phyloP scores from a whole-genome alignment of 2,888 invertebrate species.

The Sinopyrophorus schimmeli region DNA sequence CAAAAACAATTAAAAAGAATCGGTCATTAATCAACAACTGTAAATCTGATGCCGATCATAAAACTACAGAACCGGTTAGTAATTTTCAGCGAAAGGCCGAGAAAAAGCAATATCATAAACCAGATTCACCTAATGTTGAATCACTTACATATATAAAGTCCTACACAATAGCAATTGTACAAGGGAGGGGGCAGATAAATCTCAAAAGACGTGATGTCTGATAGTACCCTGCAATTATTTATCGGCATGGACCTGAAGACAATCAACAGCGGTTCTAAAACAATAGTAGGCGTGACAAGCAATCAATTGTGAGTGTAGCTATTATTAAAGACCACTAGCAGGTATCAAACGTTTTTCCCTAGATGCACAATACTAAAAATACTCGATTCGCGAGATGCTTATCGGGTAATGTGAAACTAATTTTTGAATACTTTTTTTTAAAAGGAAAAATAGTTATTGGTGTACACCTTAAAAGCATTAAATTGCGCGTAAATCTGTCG shows the following conservation, averaged over 20 bases:
- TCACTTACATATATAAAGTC: constrained; percentile 32
- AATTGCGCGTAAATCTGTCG: too few relatives aligned
- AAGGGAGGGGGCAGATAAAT: constrained; percentile 48
- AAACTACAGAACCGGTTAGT: constrained; percentile 22
- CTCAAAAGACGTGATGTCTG: constrained; percentile 47
- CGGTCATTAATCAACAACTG: too few relatives aligned
- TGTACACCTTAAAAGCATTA: too few relatives aligned
- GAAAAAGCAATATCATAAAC: constrained; percentile 28
- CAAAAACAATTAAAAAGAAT: too few relatives aligned
- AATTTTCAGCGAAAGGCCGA: constrained; percentile 23
- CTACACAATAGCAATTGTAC: constrained; percentile 44
- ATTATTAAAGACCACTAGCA: constrained; percentile 47
- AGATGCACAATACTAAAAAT: too few relatives aligned
- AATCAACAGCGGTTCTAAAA: constrained; percentile 55
- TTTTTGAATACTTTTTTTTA: too few relatives aligned
- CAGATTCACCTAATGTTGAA: constrained; percentile 25
- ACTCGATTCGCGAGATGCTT: too few relatives aligned
- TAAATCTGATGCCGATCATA: background rate
- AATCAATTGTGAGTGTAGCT: constrained; percentile 54
- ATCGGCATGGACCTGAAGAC: constrained; percentile 51
- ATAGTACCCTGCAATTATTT: constrained; percentile 51
- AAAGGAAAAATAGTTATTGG: too few relatives aligned
- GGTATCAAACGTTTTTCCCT: constrained; percentile 28
- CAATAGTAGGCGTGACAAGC: constrained; percentile 54
- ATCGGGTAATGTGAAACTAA: too few relatives aligned